Conservation (phyloP, 2,888 invertebrate species). For the Pseudococcus viburni region DNA sequence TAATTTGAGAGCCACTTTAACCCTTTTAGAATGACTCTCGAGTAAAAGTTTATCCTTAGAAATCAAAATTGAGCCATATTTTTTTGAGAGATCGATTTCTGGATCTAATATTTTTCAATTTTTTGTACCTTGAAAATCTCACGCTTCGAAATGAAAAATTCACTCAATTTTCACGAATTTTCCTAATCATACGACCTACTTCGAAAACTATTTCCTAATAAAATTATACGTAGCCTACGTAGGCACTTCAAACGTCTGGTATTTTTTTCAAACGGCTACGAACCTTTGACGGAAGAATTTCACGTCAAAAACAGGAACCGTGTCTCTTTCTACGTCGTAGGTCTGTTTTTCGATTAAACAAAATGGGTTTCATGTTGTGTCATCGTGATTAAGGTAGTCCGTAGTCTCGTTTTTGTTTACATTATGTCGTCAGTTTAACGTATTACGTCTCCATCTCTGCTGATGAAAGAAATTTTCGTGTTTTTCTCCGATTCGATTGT, state of each 20-base stretch:
- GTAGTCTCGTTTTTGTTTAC: not conserved
- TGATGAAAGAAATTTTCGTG: not conserved
- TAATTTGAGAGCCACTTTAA: too few relatives aligned
- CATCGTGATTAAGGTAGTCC: slow-evolving; percentile 15
- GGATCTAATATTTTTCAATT: too few relatives aligned
- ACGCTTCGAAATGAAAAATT: too few relatives aligned
- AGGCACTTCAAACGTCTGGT: not conserved
- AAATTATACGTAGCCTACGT: not conserved
- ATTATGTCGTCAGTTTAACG: slow-evolving; percentile 3
- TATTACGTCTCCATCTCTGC: not conserved
- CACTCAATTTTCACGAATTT: too few relatives aligned
- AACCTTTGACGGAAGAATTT: not conserved
- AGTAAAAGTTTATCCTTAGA: too few relatives aligned
- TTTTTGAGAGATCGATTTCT: too few relatives aligned
- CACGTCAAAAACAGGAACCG: not conserved
- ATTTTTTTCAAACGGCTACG: not conserved
- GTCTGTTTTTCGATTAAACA: not conserved
- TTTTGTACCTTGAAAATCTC: too few relatives aligned
- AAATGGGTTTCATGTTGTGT: not conserved
- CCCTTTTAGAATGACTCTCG: too few relatives aligned
- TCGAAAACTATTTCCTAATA: too few relatives aligned
- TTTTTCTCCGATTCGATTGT: not conserved
- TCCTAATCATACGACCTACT: too few relatives aligned
- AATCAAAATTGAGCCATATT: too few relatives aligned
- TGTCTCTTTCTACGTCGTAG: not conserved